Evolutionary conservation across 2,888 invertebrate species (phyloP), one percentile per base, ranked within the genome.

Genomic region (Ypsolopha sequella): DNA sequence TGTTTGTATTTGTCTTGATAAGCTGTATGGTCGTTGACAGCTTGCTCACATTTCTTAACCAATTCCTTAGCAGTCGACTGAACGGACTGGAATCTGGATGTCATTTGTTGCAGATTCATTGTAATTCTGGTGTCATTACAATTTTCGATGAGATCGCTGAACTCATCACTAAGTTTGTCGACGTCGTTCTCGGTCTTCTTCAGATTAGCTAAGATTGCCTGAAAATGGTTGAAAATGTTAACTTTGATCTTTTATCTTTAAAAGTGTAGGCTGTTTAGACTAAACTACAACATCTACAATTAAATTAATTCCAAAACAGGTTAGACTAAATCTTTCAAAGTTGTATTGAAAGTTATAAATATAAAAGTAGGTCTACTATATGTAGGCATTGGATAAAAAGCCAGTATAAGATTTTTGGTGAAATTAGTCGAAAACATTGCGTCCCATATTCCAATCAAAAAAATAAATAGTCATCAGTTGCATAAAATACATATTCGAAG

Each of bases 41-140:
- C 93, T 81, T 96, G 95, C 64, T 96, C 96, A 65, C 96, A 96
- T 79, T 96, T 97, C 73, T 96, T 96, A 1, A 96, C 90, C 36
- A 97, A 91, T 76, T 97, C 96, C 80, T 94, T 95, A 1, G 95
- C 92, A 0, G 96, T 96, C 0, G 92, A 91, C 73, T 96, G 95
- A 48, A 96, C 92, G 0, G 96, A 93, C 72, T 96, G 95, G 84
- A 96, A 96, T 53, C 96, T 88, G 6, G 96, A 95, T 1, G 94
- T 93, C 55, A 96, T 92, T 75, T 96, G 96, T 69, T 97, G 96
- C 36, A 96, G 90, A 68, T 93, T 95, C 57, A 95, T 94, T 2
- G 95, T 93, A 53, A 96, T 93, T 66, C 95, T 90, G 0, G 93
- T 92, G 68, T 96, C 96, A 24, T 95, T 95, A 59, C 94, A 94